Evolutionary conservation across 1,140 invertebrate genomes (phyloP), one percentile per base, ranked within the genome.

Genomic region (Berghia stephanieae): DNA sequence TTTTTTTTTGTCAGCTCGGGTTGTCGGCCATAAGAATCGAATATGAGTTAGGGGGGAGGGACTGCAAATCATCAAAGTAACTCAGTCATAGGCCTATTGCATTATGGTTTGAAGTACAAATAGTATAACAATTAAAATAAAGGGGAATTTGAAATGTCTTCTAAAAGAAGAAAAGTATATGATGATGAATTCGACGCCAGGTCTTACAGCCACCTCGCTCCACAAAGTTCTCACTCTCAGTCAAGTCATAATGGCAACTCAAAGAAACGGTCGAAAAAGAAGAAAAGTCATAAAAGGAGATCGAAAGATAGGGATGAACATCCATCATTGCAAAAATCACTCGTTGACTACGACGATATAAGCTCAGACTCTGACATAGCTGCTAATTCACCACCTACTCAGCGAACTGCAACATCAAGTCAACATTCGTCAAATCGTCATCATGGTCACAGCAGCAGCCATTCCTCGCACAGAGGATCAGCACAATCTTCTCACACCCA

Each of bases 331-430:
- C 77, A 81, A 27, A 83, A 84, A 71, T 78, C 82, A 66, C 81
- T 87, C 43, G 86, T 88, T 27, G 86, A 78, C n/a, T 87, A 88
- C 77, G 86, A 88, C 80, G 86, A 87, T 75, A 84, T 87, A 24
- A 86, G 83, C 79, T 87, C 85, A 55, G 87, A 78, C 40, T 74
- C 79, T 18, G 74, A 78, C 40, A 63, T 79, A 6, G 63, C 68
- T 27, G 10, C 10, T 16, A 16, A 10, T 10, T 16, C 10, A n/a
- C n/a, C n/a, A n/a, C n/a, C n/a, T n/a, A n/a, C n/a, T n/a, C n/a
- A n/a, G n/a, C n/a, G n/a, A n/a, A n/a, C n/a, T n/a, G n/a, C 57
- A 31, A 63, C 72, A 40, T 1, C 52, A 4, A 75, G 57, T 44
- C 55, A 46, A 60, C 38, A 27, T 16, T 60, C 49, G 34, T 24